Base-by-base conservation (phyloP, 2,888 invertebrate species). In the Ferrisia virgata region DNA sequence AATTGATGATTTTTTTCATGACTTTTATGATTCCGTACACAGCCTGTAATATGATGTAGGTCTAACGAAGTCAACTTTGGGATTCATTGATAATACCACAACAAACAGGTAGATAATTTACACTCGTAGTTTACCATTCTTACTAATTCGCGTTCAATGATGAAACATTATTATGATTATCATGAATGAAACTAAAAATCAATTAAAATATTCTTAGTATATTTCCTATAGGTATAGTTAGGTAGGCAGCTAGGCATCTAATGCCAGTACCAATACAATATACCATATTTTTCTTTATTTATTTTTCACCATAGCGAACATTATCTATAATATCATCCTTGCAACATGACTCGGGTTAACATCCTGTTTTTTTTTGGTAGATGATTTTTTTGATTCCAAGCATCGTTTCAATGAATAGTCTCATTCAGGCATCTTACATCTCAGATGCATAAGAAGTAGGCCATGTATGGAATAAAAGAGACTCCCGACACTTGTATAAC, bases 401-500 rank as follows among this genome's bases (percentile, higher is more conserved):
- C 53, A 18, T 36, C 36, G 53, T 76, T 76, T 76, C 36, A 18
- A 76, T 76, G 72, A 76, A 76, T 36, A 76, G 72, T 76, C 72
- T 76, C 72, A 76, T 76, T 76, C 72, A 76, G 33, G 72, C 72
- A 36, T 76, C 72, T 76, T 76, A 76, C 72, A 76, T 76, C 72
- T n/a, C n/a, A n/a, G n/a, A n/a, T n/a, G n/a, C 22, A 76, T 36
- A 80, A 80, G 53, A 80, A 47, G 31, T 80, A 80, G 80, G 80
- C 80, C 40, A 80, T 80, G 80, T 47, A 80, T 80, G 53, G 53
- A 25, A 43, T 43, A 79, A 79, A 43, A 79, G 43, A 25, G 79
- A 79, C 79, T 79, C 79, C 79, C 79, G 53, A 80, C 80, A 80
- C 47, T 47, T 80, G 80, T 80, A 53, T 53, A 80, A 28, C 53